Evolutionary conservation across 2,888 invertebrate species (phyloP).

Genomic region (Lacanobia wlatinum): DNA sequence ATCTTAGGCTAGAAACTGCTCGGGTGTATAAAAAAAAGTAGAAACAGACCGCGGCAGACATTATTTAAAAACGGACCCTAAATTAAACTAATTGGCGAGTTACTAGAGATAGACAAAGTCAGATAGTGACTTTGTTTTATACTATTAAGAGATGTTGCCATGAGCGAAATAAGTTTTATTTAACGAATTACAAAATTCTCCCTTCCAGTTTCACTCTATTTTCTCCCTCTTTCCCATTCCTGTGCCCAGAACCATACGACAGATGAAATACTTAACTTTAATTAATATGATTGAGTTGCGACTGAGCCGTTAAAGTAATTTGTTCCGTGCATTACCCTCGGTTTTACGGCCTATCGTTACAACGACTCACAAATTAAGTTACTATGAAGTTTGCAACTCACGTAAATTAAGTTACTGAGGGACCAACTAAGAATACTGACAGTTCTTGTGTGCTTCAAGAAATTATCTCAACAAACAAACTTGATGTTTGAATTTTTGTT

Average conservation of each 20-base stretch:
- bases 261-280: conserved; percentile 38
- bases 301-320: conserved; percentile 53
- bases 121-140: background rate
- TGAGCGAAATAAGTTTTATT: background rate
- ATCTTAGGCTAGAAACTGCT: no score
- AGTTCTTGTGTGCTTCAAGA: conserved; percentile 1
- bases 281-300: conserved; percentile 49
- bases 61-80: no score
- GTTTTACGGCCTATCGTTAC: conserved; percentile 64
- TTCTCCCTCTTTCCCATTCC: background rate
- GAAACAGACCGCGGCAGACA: no score
- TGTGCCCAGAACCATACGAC: background rate
- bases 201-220: background rate
- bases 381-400: conserved; percentile 63
- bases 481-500: background rate
- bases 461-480: background rate
- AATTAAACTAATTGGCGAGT: no score
- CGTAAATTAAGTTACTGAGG: conserved; percentile 52
- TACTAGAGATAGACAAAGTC: no score
- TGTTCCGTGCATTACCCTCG: conserved; percentile 56
- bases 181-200: no score
- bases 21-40: no score
- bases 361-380: conserved; percentile 63
- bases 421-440: conserved; percentile 41
- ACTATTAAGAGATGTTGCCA: background rate